phyloP scores from a whole-genome alignment of 2,113 vertebrate genomes.

The Strigops habroptila region DNA sequence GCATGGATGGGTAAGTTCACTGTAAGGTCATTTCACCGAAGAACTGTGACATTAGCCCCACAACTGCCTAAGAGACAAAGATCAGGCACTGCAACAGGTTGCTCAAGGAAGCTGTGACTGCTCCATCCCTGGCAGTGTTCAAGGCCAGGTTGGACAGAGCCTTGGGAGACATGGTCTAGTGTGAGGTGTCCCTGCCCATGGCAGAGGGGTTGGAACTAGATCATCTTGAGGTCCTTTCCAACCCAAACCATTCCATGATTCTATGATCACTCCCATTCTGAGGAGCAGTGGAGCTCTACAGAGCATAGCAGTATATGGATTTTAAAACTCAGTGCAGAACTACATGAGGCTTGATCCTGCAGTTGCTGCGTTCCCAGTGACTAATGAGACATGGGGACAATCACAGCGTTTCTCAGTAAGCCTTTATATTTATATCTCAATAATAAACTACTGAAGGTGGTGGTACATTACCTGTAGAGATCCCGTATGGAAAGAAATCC shows the following conservation, averaged over 20 bases:
- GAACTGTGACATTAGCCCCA: not conserved
- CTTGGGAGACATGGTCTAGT: not conserved
- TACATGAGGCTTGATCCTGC: not conserved
- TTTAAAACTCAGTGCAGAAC: not conserved
- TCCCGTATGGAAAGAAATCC: slow-evolving; percentile 91
- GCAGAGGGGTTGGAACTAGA: not conserved
- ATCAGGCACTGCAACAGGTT: not conserved
- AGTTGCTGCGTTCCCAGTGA: not conserved
- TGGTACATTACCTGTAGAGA: slow-evolving; percentile 85
- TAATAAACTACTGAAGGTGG: not conserved
- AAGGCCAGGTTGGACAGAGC: not conserved
- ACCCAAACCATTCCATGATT: not conserved
- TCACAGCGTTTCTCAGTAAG: not conserved
- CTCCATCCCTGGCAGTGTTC: not conserved
- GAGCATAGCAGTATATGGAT: not conserved
- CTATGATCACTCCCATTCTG: not conserved
- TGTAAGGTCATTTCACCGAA: not conserved
- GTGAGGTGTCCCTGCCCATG: not conserved
- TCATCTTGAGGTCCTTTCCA: not conserved
- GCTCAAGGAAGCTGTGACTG: not conserved
- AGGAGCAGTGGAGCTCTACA: not conserved
- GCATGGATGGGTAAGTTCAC: not conserved
- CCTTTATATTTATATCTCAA: not conserved
- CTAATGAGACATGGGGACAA: not conserved
- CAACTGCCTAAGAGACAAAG: not conserved